A percentile compares a stretch with the other conserved stretches of the same genome.
Conservation (phyloP, 2,888 invertebrate genomes). For the Phyllotreta cruciferae region DNA sequence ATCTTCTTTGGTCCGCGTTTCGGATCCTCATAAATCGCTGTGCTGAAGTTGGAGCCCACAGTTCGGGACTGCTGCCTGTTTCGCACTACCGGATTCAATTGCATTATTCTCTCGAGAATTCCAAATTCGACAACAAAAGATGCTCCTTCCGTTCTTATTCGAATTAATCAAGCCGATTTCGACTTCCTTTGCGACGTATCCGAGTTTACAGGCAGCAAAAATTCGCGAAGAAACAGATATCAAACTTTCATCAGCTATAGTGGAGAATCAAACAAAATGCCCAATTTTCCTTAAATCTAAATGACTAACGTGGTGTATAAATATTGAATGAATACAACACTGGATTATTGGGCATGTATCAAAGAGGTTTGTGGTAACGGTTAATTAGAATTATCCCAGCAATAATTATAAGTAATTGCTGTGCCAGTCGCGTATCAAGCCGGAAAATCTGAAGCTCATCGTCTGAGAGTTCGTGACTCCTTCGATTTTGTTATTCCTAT, state of each 20-base stretch:
- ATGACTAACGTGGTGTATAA: not conserved
- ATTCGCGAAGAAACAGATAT: too few species aligned
- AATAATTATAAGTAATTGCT: constrained; percentile 28
- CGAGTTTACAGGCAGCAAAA: too few species aligned
- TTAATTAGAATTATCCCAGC: constrained; percentile 14
- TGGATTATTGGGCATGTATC: not conserved
- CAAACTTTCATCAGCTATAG: too few species aligned
- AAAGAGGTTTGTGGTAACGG: constrained; percentile 9
- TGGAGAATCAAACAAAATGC: too few species aligned
- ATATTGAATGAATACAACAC: not conserved
- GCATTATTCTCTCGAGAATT: constrained; percentile 39
- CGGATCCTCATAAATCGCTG: not conserved
- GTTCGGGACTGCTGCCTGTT: constrained; percentile 36
- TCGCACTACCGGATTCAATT: constrained; percentile 38
- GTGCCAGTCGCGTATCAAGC: constrained; percentile 24
- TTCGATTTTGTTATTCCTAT: constrained; percentile 42
- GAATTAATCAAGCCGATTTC: constrained; percentile 22
- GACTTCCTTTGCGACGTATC: not conserved
- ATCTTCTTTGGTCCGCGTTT: not conserved
- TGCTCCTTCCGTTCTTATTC: constrained; percentile 22
- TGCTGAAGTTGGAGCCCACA: constrained; percentile 16
- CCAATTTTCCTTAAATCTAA: too few species aligned
- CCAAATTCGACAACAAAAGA: constrained; percentile 38
- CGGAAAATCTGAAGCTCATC: constrained; percentile 29
- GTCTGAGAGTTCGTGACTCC: constrained; percentile 38